These are phyloP conservation scores for Semibalanus balanoides DNA, from an alignment of 1,140 invertebrate species.

Conservation along the genomic window DNA sequence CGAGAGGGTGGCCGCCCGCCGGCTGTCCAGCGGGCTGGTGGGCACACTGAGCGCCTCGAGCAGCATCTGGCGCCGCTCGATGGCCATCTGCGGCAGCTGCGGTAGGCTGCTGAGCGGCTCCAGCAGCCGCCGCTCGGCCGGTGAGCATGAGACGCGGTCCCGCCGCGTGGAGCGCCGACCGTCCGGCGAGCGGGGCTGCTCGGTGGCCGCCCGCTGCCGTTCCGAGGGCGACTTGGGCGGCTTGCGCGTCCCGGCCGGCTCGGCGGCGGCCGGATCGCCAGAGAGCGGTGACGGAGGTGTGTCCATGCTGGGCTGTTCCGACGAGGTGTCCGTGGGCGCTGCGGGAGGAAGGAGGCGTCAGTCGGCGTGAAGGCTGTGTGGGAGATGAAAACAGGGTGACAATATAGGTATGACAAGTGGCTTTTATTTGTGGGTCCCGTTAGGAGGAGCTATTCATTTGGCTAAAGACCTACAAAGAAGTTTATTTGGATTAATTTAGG, in stretches of 20 bases:
- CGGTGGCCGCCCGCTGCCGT: too few relatives aligned
- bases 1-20: neutral
- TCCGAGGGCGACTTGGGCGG: constrained; percentile 1
- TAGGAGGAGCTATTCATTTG: too few relatives aligned
- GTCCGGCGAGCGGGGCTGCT: neutral
- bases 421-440: too few relatives aligned
- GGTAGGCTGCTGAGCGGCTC: neutral
- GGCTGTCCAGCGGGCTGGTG: neutral
- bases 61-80: neutral
- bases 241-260: neutral
- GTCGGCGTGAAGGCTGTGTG: too few relatives aligned
- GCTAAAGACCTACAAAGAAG: too few relatives aligned
- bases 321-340: neutral
- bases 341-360: too few relatives aligned
- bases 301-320: neutral
- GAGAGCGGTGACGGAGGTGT: neutral
- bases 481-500: too few relatives aligned
- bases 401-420: too few relatives aligned
- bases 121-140: neutral
- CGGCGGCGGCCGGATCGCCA: neutral
- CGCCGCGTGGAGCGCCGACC: too few relatives aligned
- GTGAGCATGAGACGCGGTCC: neutral
- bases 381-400: too few relatives aligned
- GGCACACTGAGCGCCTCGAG: neutral
- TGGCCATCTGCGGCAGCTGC: neutral